phyloP scores from a whole-genome alignment of 2,113 vertebrate genomes.

The Petaurus breviceps region DNA sequence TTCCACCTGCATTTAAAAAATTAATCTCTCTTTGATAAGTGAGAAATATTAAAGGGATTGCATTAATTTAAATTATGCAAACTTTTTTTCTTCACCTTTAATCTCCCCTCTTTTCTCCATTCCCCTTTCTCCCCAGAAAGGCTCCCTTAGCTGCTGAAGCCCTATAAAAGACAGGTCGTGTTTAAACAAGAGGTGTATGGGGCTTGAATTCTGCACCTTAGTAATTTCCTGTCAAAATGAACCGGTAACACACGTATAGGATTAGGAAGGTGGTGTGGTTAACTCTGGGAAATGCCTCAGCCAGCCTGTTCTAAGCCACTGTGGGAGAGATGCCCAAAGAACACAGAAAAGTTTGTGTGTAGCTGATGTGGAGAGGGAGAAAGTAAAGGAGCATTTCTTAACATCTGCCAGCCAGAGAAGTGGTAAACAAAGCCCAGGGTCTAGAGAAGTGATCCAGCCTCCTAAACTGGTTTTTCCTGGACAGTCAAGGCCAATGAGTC shows the following conservation, averaged over 20 bases:
- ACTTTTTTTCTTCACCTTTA: slow-evolving; percentile 33
- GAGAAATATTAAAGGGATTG: slow-evolving; percentile 20
- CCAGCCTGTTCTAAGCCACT: slow-evolving; percentile 29
- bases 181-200: background rate
- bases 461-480: background rate
- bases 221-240: slow-evolving; percentile 13
- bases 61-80: slow-evolving; percentile 6
- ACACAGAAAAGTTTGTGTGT: background rate
- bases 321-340: background rate
- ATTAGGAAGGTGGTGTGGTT: background rate
- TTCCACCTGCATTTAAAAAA: background rate
- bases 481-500: background rate
- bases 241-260: fast-evolving
- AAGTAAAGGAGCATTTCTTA: background rate
- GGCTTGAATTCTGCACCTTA: background rate
- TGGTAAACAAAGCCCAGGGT: background rate
- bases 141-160: background rate
- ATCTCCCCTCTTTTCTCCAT: background rate
- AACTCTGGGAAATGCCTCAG: background rate
- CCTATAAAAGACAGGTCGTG: background rate
- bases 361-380: background rate
- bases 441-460: background rate
- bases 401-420: background rate
- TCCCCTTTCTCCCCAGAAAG: background rate
- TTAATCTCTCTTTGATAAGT: background rate